Base-by-base conservation (phyloP, 2,113 vertebrate genomes). In the Brachyhypopomus gauderio region DNA sequence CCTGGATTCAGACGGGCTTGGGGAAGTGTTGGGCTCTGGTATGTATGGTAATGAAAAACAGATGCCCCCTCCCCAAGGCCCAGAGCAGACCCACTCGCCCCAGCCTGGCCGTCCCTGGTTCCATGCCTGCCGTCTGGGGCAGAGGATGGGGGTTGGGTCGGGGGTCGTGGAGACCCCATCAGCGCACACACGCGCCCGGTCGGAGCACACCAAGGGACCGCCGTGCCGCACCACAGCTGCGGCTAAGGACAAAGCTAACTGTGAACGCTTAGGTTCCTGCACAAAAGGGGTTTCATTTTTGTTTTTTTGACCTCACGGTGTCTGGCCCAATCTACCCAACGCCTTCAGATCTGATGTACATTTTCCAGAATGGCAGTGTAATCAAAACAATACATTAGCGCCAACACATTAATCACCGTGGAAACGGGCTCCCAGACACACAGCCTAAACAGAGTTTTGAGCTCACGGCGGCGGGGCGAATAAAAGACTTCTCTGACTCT, bases 21-120 rank as follows among this genome's bases (percentile, higher is more conserved):
- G 90, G 93, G 93, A 93, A 93, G 94, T 90, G 30, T 62, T 83
- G 78, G 76, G 77, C 63, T 77, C 77, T 83, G 85, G 84, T 83
- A 88, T 88, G 84, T 84, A 82, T 81, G 77, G 64, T 88, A 88
- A 88, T 88, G 72, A 81, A 85, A 85, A 83, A 55, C 83, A 84
- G 80, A 88, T 82, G 87, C 88, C 86, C 90, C 86, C 77, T 82
- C 77, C 74, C 77, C 45, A 64, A 79, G 41, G 76, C 77, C 81
- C 77, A 72, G 19, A 71, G 70, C 74, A 77, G 82, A 80, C 85
- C 75, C 72, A 87, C 84, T 71, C 64, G 72, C 48, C 81, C 78
- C 73, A 83, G 52, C 72, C 69, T 64, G 71, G 72, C 80, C 63
- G 77, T 77, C 52, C 77, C 59, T 45, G 62, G 23, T 62, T 56